These are phyloP conservation scores for Drosophila nigricruria DNA, from an alignment of 2,888 invertebrate species.

Conservation along the genomic window DNA sequence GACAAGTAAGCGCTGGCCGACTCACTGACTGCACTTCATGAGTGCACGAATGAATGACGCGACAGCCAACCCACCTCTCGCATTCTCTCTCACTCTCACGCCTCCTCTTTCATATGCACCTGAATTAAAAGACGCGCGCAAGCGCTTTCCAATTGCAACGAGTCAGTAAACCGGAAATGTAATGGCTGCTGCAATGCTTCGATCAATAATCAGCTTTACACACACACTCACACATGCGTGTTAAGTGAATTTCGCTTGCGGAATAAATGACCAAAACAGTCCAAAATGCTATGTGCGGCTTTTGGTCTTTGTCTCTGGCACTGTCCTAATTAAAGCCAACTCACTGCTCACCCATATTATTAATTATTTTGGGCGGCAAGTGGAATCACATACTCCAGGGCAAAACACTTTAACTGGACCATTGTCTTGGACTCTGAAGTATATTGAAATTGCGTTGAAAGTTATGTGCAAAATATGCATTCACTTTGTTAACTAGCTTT, in stretches of 20 bases:
- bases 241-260: slow-evolving; percentile 64
- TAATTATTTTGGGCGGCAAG: slow-evolving; percentile 55
- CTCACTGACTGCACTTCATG: slow-evolving; percentile 46
- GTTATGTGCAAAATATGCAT: background rate
- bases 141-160: slow-evolving; percentile 74
- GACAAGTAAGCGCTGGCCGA: slow-evolving; percentile 74
- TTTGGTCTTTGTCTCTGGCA: slow-evolving; percentile 19
- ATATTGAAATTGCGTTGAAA: background rate
- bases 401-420: background rate
- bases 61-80: slow-evolving; percentile 22
- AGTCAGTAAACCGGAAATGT: slow-evolving; percentile 72
- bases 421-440: background rate
- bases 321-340: slow-evolving; percentile 32
- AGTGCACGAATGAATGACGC: slow-evolving; percentile 56
- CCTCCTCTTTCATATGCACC: slow-evolving; percentile 5
- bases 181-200: slow-evolving; percentile 63
- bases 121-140: slow-evolving; percentile 61
- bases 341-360: slow-evolving; percentile 23
- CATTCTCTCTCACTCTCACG: slow-evolving; percentile 30
- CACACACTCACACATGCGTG: slow-evolving; percentile 21
- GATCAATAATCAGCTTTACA: slow-evolving; percentile 69
- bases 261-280: slow-evolving; percentile 8
- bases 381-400: slow-evolving; percentile 16
- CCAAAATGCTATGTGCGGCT: slow-evolving; percentile 13
- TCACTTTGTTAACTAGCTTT: background rate